Base-by-base conservation (phyloP, 2,113 vertebrate species). In the Dicerorhinus sumatrensis region DNA sequence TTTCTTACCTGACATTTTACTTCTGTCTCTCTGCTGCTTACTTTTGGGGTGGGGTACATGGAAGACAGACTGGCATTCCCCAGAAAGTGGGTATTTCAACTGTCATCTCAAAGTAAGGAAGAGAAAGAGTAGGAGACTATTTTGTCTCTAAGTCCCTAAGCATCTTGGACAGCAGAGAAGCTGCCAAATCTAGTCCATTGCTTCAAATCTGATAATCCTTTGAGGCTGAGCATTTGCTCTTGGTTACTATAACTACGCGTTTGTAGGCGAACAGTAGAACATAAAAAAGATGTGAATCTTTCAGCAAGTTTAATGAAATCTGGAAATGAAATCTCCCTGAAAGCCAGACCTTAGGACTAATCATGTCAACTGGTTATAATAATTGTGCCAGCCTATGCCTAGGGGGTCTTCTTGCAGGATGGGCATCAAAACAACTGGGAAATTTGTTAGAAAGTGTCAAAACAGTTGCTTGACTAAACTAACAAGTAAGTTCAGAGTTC, bases 191-290 rank as follows among this genome's bases (percentile, higher is more conserved):
- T 83, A 76, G 73, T 79, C 17, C 63, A 90, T 95, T 96, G 56
- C 91, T 96, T 98, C 33, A 86, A 97, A 96, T 93, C 14, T 72
- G 56, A 97, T 91, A 84, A 89, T 97, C 95, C 62, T 96, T 89
- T 93, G 95, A 96, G 94, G 46, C 81, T 96, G 94, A 97, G 72
- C 39, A 92, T 94, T 96, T 96, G 85, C 33, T 97, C 86, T 93
- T 86, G 67, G 95, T 98, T 98, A 96, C 92, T 97, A 95, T 97
- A 98, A 98, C 97, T 97, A 94, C 54, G 2, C 54, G 63, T 80
- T 97, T 96, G 89, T 95, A 98, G 95, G 97, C 48, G 7, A 93
- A 90, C 73, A 79, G 85, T 85, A 93, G 72, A 93, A 94, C 56
- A 96, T 70, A 90, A 97, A 96, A 97, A 96, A 93, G 31, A 97